Evolutionary conservation across 2,888 invertebrate genomes (phyloP).

Genomic region (Polyploca ridens): DNA sequence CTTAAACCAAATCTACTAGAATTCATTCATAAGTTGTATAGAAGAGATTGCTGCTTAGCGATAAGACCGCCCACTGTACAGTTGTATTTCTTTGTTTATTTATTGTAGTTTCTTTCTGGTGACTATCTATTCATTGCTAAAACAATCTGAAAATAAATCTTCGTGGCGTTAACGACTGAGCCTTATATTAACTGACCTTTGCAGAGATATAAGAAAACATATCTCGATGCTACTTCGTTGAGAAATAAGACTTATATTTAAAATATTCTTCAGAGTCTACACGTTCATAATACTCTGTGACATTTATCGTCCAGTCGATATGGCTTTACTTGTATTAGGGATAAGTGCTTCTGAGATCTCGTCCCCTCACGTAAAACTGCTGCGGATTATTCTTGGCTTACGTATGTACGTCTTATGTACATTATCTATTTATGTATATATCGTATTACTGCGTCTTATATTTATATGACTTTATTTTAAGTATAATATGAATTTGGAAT

Average conservation of each 20-base stretch:
- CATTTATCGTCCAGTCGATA: conserved; percentile 43
- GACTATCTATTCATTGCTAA: background rate
- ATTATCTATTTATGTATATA: conserved; percentile 26
- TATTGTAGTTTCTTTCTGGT: too few species aligned
- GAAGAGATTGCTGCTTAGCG: too few species aligned
- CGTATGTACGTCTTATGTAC: conserved; percentile 25
- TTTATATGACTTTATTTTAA: background rate
- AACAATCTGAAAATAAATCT: background rate
- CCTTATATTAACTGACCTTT: background rate
- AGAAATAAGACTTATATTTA: conserved; percentile 6
- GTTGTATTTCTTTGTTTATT: too few species aligned
- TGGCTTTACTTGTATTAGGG: conserved; percentile 53
- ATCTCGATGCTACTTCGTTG: background rate
- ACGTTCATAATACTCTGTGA: conserved; percentile 32
- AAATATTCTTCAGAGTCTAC: conserved; percentile 18
- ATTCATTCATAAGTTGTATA: too few species aligned
- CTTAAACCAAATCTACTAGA: too few species aligned
- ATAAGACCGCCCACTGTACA: too few species aligned
- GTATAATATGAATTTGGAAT: too few species aligned
- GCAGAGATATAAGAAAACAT: background rate
- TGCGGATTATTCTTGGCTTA: conserved; percentile 49
- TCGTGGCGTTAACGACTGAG: background rate
- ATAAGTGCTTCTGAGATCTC: conserved; percentile 53
- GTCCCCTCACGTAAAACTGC: conserved; percentile 51
- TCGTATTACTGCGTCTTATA: conserved; percentile 21